Conservation (phyloP, 2,113 vertebrate species). For the Epinephelus cyanopodus region DNA sequence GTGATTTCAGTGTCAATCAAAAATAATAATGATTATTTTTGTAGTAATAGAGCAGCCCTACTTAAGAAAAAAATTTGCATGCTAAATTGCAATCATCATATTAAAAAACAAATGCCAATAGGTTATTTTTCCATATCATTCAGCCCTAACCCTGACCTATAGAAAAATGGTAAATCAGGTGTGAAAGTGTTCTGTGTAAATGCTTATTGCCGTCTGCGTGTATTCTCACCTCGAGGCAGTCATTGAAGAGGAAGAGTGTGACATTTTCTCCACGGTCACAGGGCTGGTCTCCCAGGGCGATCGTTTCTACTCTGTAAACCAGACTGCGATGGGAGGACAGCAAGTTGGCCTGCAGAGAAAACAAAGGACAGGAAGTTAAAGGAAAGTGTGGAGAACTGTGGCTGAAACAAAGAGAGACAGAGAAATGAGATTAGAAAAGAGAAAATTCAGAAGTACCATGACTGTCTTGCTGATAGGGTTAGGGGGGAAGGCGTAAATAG, state of each 20-base stretch:
- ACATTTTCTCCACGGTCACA: conserved; percentile 97
- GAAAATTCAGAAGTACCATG: too few species aligned
- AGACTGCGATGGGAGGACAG: conserved; percentile 96
- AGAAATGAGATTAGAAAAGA: too few species aligned
- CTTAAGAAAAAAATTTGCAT: background rate
- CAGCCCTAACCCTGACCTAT: too few species aligned
- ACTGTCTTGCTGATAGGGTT: too few species aligned
- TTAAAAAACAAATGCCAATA: background rate
- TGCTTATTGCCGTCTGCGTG: background rate
- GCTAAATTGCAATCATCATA: background rate
- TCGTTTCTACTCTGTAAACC: conserved; percentile 92
- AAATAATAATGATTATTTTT: too few species aligned
- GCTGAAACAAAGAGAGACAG: background rate
- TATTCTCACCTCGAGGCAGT: conserved; percentile 93
- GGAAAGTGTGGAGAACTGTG: background rate
- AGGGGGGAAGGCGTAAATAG: too few species aligned
- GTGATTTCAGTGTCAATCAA: too few species aligned
- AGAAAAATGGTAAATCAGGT: background rate
- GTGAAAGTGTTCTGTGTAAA: background rate
- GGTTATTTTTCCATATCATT: background rate
- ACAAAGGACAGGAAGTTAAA: background rate
- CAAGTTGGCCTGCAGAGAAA: conserved; percentile 90
- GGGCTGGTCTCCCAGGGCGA: conserved; percentile 93
- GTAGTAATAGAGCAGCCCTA: too few species aligned
- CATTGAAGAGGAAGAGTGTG: conserved; percentile 97